Evolutionary conservation across 2,797 vertebrate genomes (phyloP).

Genomic region (Neoniphon sammara): DNA sequence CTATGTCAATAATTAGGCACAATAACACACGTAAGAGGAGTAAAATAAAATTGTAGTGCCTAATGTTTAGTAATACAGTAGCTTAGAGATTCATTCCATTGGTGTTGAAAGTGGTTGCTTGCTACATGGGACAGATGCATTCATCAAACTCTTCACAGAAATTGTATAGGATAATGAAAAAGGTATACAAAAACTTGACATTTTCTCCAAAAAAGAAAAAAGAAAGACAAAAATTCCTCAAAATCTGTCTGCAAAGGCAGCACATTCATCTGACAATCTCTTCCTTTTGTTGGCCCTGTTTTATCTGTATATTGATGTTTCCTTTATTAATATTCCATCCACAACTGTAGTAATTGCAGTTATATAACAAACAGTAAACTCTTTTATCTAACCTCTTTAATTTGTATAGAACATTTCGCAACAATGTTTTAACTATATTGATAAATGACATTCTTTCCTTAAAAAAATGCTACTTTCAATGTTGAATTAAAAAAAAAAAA

Average conservation of each 20-base stretch:
- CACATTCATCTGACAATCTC: conserved; percentile 6
- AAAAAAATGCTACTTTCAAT: not conserved
- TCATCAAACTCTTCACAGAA: not conserved
- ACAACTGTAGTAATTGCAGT: not conserved
- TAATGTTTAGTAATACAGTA: conserved; percentile 23
- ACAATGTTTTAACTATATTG: not conserved
- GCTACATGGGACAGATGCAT: not conserved
- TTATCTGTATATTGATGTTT: not conserved
- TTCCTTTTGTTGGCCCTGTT: not conserved
- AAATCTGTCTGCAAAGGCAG: not conserved
- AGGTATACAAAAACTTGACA: not conserved
- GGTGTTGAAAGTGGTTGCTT: not conserved
- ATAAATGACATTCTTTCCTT: conserved; percentile 3
- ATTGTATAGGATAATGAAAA: not conserved
- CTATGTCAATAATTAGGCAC: conserved; percentile 29
- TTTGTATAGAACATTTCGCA: not conserved
- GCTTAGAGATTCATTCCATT: not conserved
- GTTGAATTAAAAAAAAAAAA: too few relatives aligned
- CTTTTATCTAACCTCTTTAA: not conserved
- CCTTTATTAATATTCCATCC: not conserved
- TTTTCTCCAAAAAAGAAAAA: too few relatives aligned
- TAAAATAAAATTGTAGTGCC: conserved; percentile 26
- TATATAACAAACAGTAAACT: not conserved
- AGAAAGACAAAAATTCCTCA: too few relatives aligned
- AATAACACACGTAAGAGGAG: conserved; percentile 12